Conservation (phyloP, 2,888 invertebrate genomes). For the Hofmannophila pseudospretella region DNA sequence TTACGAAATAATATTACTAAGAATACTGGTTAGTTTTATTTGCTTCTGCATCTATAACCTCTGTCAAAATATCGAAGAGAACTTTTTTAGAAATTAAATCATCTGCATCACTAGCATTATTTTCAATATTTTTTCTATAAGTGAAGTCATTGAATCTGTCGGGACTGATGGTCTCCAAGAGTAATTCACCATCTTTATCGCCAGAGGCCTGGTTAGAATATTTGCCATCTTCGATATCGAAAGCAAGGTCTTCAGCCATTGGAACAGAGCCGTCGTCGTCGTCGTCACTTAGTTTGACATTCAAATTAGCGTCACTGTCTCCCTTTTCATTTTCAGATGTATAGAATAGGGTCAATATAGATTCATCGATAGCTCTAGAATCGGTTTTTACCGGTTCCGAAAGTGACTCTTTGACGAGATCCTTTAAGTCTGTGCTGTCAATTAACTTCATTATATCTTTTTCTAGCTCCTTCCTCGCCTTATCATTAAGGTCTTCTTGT, state of each 20-base stretch:
- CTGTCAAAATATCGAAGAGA: not conserved
- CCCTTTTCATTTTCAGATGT: slow-evolving; percentile 33
- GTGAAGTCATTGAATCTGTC: not conserved
- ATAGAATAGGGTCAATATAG: slow-evolving; percentile 30
- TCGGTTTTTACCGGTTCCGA: not conserved
- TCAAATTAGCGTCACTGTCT: slow-evolving; percentile 5
- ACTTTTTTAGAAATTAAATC: not conserved
- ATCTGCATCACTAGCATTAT: not conserved
- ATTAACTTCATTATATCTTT: slow-evolving; percentile 29
- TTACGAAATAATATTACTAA: too few species aligned
- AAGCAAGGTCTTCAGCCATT: not conserved
- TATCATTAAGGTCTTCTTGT: not conserved
- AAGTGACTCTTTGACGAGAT: slow-evolving; percentile 17
- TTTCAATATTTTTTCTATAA: not conserved
- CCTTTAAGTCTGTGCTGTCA: slow-evolving; percentile 30
- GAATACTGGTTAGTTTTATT: slow-evolving; percentile 2
- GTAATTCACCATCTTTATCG: not conserved
- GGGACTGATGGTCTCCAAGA: not conserved
- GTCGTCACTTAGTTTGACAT: slow-evolving; percentile 13
- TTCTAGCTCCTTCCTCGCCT: slow-evolving; percentile 7
- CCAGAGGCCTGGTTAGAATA: not conserved
- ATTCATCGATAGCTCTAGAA: slow-evolving; percentile 15
- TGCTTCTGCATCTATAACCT: not conserved
- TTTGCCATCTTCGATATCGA: too few species aligned
- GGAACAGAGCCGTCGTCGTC: slow-evolving; percentile 1